Base-by-base conservation (phyloP, 2,113 vertebrate species). In the Petroica traversi region DNA sequence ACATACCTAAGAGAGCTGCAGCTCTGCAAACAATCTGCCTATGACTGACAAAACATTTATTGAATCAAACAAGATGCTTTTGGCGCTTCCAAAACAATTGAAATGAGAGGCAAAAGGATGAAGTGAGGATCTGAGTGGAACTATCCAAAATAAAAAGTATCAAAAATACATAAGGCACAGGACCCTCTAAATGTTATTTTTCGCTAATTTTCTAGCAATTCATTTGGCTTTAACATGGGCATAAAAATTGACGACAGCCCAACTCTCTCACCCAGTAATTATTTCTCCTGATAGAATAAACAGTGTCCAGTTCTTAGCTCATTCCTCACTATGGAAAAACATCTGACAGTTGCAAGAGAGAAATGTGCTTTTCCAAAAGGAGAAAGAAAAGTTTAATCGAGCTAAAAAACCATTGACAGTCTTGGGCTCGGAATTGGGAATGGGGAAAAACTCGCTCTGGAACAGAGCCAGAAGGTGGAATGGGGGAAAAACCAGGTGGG, bases 41-140 rank as follows among this genome's bases (percentile, higher is more conserved):
- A 36, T 63, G 82, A 95, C 82, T 90, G 92, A 90, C 85, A 96
- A 96, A 96, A 79, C 79, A 83, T 88, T 94, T 85, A 92, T 94
- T 92, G 80, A 94, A 93, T 92, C 93, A 96, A 96, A 93, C 59
- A 83, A 88, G 88, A 74, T 77, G 71, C 92, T 94, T 81, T 90
- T 88, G 93, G 88, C 79, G 63, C 63, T 93, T 93, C 55, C 74
- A 71, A 86, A 96, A 59, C 85, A 67, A 84, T 5, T 83, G 72
- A 80, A 86, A 83, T 67, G 68, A 83, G 51, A 82, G 46, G 36
- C 34, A 36, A 83, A 77, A 73, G 43, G 63, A 95, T 66, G 62
- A 85, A 83, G 34, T 23, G 78, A 87, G 54, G 49, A 59, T 57
- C 29, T 64, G 31, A n/a, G 51, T n/a, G 43, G 67, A 85, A 41